Evolutionary conservation across 2,888 invertebrate genomes (phyloP).

Genomic region (Andrena fulva): DNA sequence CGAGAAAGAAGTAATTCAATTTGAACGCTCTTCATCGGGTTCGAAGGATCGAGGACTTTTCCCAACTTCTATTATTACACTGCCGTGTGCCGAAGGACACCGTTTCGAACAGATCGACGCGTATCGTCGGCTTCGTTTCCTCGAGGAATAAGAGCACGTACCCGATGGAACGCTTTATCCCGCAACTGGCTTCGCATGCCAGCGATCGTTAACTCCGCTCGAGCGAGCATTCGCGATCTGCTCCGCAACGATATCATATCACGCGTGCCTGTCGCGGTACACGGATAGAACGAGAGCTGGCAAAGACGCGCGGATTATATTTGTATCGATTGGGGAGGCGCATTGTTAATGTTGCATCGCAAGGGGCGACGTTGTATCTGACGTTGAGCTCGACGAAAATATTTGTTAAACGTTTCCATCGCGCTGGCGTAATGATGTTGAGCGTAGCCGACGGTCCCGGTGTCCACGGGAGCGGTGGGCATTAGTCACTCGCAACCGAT

Average conservation of each 20-base stretch:
- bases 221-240: constrained; percentile 18
- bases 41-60: constrained; percentile 62
- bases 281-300: not conserved
- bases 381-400: constrained; percentile 9
- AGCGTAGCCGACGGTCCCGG: constrained; percentile 6
- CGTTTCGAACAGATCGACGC: constrained; percentile 62
- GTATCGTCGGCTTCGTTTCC: constrained; percentile 30
- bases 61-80: constrained; percentile 62
- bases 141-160: not conserved
- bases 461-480: not conserved
- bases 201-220: constrained; percentile 38
- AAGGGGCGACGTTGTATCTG: constrained; percentile 27
- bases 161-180: constrained; percentile 21
- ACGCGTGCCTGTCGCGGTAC: not conserved
- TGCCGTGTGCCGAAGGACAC: constrained; percentile 73
- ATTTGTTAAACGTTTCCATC: constrained; percentile 30
- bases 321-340: constrained; percentile 11
- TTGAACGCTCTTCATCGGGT: constrained; percentile 65
- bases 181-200: constrained; percentile 36
- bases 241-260: not conserved
- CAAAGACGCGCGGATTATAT: constrained; percentile 8
- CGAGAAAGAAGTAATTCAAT: not conserved
- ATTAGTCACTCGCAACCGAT: not conserved
- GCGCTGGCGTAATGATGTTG: constrained; percentile 14
- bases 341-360: constrained; percentile 40